Base-by-base conservation (phyloP, 1,140 invertebrate genomes). In the Lucilia cuprina region DNA sequence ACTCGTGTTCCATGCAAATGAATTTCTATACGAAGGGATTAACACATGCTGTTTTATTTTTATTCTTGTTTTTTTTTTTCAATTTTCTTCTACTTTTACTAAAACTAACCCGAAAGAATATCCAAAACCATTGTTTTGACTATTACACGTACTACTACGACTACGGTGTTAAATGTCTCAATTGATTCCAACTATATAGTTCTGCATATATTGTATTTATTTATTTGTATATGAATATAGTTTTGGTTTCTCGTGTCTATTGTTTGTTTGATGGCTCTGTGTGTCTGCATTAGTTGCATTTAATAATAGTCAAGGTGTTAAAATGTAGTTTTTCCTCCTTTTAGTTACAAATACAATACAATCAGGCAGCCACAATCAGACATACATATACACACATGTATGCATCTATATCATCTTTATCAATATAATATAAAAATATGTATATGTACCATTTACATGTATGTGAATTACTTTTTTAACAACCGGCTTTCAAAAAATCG, bases 241-340 rank as follows among this genome's bases (percentile, higher is more conserved):
- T 75, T 17, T 78, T 78, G 13, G 35, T 19, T 78, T 17, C 2
- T 19, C 47, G 10, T 80, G 41, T 25, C 77, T 70, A 80, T 80
- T 80, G 77, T 80, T 5, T 25, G 13, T 12, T 17, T 14, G 35
- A 13, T 9, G 5, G n/a, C 14, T 47, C 34, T 8, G 75, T n/a
- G 35, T 47, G 74, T n/a, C n/a, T 75, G 30, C 14, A 35, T 19
- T 19, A 21, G n/a, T 80, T 19, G 34, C 74, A 35, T 80, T 80
- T 80, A 47, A 80, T 80, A 80, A 80, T 80, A 80, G 77, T 80
- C 77, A 80, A 80, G 77, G 77, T 80, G 77, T 80, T 80, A 80
- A 80, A 80, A 41, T 41, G 41, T 5, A 41, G 41, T 41, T 41
- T 30, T 30, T 30, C 25, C 41, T 41, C 41, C 41, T 41, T 41